phyloP scores from a whole-genome alignment of 2,797 vertebrate genomes.

The Dendrocincla fuliginosa region DNA sequence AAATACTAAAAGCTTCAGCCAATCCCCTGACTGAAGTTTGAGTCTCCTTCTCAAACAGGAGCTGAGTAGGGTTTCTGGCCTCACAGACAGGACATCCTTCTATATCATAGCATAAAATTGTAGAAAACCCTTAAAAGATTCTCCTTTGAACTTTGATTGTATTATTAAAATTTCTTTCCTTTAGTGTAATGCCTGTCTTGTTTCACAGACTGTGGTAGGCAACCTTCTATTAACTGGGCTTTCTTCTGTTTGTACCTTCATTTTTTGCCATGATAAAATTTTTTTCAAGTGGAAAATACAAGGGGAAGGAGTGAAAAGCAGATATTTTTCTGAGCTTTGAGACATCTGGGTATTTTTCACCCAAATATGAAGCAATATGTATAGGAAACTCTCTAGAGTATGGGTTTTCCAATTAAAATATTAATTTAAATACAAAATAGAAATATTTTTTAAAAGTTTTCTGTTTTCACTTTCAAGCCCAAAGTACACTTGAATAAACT shows the following conservation, averaged over 20 bases:
- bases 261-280: neutral
- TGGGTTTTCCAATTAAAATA: neutral
- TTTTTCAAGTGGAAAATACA: neutral
- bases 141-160: neutral
- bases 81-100: neutral
- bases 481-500: neutral
- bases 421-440: neutral
- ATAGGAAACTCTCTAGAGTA: neutral
- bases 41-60: neutral
- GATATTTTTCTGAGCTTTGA: neutral
- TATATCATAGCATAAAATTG: neutral
- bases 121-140: neutral
- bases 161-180: neutral
- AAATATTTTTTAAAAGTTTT: neutral
- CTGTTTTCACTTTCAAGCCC: neutral
- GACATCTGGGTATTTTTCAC: neutral
- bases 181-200: neutral
- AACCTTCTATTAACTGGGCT: neutral
- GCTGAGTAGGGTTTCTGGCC: neutral
- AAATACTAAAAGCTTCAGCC: neutral
- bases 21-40: neutral
- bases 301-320: neutral
- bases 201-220: neutral
- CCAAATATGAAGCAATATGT: neutral
- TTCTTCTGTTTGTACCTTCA: neutral